Conservation (phyloP, 35 echinoderm and acorn worm genomes). For the Ptychodera flava region DNA sequence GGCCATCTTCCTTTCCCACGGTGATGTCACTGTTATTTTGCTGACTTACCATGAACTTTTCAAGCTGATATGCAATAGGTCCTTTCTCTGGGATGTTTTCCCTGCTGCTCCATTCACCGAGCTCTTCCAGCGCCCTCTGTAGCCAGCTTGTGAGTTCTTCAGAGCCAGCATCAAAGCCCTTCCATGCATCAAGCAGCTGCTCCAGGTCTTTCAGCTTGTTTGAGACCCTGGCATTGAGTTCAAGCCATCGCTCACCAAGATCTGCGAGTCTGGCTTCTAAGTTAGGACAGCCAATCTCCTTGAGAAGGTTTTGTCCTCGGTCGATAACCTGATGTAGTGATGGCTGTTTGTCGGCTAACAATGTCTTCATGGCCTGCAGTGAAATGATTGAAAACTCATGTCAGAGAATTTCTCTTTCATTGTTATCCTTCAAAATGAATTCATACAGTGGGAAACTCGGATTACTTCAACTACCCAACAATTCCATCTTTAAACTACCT, state of each 20-base stretch:
- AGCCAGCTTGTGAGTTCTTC: constrained; percentile 64
- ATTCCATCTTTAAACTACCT: too few relatives aligned
- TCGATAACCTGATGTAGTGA: constrained; percentile 51
- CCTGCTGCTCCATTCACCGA: constrained; percentile 40
- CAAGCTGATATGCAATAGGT: constrained; percentile 54
- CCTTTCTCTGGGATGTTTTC: constrained; percentile 36
- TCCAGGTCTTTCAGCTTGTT: constrained; percentile 56
- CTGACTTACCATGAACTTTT: constrained; percentile 80
- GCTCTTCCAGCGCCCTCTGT: constrained; percentile 32
- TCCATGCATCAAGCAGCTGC: constrained; percentile 64
- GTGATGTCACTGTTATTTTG: too few relatives aligned
- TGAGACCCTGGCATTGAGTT: constrained; percentile 38
- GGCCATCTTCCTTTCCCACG: too few relatives aligned
- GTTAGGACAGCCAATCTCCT: constrained; percentile 44
- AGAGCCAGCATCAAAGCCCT: constrained; percentile 59
- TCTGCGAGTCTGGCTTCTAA: constrained; percentile 44
- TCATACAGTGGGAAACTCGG: background rate
- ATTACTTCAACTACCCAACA: too few relatives aligned
- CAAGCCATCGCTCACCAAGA: constrained; percentile 64
- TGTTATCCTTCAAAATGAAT: background rate
- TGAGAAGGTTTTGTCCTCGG: constrained; percentile 41
- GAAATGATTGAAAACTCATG: background rate
- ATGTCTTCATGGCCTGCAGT: constrained; percentile 68
- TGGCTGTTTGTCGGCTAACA: constrained; percentile 51
- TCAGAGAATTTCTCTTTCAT: background rate